Evolutionary conservation across 2,113 vertebrate genomes (phyloP).

Genomic region (Ictalurus punctatus): DNA sequence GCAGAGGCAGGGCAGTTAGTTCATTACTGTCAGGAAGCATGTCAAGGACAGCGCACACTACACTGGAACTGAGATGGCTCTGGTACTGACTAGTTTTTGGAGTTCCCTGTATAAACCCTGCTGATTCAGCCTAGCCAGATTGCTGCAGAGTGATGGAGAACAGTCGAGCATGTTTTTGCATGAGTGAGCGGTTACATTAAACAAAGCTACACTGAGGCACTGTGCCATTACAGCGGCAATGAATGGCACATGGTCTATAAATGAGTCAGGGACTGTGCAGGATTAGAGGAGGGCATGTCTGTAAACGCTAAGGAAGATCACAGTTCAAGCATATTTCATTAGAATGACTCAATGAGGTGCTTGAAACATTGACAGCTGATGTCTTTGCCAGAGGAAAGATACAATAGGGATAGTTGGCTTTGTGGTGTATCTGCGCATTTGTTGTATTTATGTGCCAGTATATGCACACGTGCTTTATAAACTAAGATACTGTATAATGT

Average conservation of each 20-base stretch:
- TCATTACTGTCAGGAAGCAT: not conserved
- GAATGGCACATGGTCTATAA: conserved; percentile 14
- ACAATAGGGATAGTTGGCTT: not conserved
- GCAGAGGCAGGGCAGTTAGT: conserved; percentile 18
- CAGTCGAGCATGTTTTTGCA: not conserved
- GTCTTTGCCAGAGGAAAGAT: not conserved
- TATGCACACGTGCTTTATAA: not conserved
- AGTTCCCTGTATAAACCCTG: not conserved
- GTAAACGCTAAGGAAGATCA: conserved; percentile 1
- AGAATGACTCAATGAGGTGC: conserved; percentile 2
- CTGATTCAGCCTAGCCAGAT: not conserved
- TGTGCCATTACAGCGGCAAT: conserved; percentile 24
- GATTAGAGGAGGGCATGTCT: conserved; percentile 14
- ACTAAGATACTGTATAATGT: not conserved
- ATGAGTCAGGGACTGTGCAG: conserved; percentile 12
- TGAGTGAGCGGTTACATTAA: not conserved
- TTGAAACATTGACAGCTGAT: not conserved
- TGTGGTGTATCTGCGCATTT: not conserved
- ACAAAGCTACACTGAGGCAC: not conserved
- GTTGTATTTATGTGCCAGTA: conserved; percentile 25
- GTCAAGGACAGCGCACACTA: not conserved
- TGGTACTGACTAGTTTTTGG: not conserved
- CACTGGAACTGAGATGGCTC: not conserved
- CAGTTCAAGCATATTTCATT: conserved; percentile 9
- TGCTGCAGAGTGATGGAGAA: not conserved